phyloP scores from a whole-genome alignment of 2,113 vertebrate genomes.

The Aphyosemion australe region DNA sequence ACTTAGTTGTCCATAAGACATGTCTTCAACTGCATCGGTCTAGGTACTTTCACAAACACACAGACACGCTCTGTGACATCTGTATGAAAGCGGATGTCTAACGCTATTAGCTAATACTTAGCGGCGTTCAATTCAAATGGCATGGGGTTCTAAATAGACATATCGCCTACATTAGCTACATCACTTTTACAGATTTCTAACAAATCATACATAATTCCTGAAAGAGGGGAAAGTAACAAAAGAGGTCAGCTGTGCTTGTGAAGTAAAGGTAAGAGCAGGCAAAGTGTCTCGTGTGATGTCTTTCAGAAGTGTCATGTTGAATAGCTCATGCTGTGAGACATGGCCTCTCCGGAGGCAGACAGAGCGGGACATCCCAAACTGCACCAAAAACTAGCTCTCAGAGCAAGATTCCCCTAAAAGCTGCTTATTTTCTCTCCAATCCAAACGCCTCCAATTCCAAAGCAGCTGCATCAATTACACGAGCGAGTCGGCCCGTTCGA shows the following conservation, averaged over 20 bases:
- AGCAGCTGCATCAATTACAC: conserved; percentile 28
- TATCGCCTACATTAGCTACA: no score
- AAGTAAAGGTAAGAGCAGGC: conserved; percentile 24
- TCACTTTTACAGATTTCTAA: no score
- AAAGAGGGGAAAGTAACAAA: conserved; percentile 7
- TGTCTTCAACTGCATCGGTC: no score
- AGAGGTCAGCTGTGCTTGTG: neutral
- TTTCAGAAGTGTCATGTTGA: conserved; percentile 37
- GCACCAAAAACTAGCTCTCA: conserved; percentile 30
- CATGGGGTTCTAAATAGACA: no score
- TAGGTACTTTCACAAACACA: no score
- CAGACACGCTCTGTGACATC: no score
- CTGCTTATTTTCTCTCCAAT: conserved; percentile 21
- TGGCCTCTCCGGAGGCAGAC: conserved; percentile 46
- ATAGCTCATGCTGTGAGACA: conserved; percentile 53
- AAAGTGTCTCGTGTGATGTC: conserved; percentile 34
- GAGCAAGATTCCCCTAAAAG: conserved; percentile 21
- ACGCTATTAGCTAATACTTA: no score
- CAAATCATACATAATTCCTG: neutral
- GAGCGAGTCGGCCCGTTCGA: conserved; percentile 35
- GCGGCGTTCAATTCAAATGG: no score
- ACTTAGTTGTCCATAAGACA: no score
- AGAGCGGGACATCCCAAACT: conserved; percentile 40
- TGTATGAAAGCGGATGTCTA: no score
- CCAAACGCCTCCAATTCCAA: conserved; percentile 7